These are phyloP conservation scores for Corythornis vintsioides DNA, from an alignment of 2,113 vertebrate species.

Conservation along the genomic window DNA sequence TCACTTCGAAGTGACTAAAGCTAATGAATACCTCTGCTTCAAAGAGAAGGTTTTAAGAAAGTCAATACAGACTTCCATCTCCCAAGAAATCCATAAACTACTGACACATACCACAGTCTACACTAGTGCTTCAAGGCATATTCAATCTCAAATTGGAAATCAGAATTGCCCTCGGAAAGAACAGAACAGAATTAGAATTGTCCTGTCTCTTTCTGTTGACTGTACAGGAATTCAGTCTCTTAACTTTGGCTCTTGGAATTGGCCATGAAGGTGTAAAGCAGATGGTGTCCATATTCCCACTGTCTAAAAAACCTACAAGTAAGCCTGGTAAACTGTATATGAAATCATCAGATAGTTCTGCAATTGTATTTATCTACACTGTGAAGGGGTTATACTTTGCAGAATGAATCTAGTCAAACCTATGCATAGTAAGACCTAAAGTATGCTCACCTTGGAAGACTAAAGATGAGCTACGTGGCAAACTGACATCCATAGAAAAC, in stretches of 20 bases:
- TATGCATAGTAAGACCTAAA: not conserved
- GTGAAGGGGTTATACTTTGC: not conserved
- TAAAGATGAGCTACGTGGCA: not conserved
- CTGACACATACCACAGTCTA: constrained; percentile 16
- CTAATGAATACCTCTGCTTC: constrained; percentile 56
- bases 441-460: not conserved
- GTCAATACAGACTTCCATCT: constrained; percentile 38
- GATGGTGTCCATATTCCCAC: not conserved
- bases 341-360: not conserved
- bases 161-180: not conserved
- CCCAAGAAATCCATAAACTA: constrained; percentile 58
- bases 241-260: not conserved
- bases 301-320: not conserved
- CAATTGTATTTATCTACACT: not conserved
- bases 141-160: not conserved
- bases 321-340: not conserved
- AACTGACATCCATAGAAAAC: not conserved
- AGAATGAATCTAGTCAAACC: not conserved
- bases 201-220: not conserved
- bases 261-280: not conserved
- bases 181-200: not conserved
- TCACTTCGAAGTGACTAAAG: not conserved
- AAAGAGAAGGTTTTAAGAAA: constrained; percentile 42
- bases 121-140: not conserved
- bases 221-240: not conserved